Evolutionary conservation across 2,797 vertebrate genomes (phyloP), one percentile per base, ranked within the genome.

Genomic region (Phrynocephalus vlangalii): DNA sequence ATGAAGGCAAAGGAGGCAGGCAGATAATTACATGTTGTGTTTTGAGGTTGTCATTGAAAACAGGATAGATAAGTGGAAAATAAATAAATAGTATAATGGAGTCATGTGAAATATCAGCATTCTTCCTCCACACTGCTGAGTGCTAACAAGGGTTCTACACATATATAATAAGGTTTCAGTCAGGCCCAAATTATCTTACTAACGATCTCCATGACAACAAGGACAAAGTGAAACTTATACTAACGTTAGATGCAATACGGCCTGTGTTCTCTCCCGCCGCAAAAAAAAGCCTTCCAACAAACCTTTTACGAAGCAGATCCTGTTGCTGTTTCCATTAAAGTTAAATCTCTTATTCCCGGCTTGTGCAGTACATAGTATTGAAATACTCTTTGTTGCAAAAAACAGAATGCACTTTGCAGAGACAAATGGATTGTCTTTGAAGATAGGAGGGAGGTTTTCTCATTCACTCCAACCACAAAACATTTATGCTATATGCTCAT

Each of bases 391-490:
- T 16, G 1, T 75, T 79, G 91, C 93, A 92, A 93, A 90, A 78
- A 85, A 52, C 66, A 78, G 78, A 15, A 11, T 44, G 48, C 72
- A 88, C 48, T 87, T 85, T 86, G 92, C 89, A 72, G 80, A 85
- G 85, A 90, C 60, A 33, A 82, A 86, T 94, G 93, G 92, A 91
- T 85, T 73, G 63, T 91, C 90, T 91, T 95, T 91, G 93, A 92
- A 94, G 44, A 26, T 70, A 86, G 88, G 84, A 90, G 91, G 90
- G 85, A 7, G 24, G 80, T 88, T 73, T 82, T 80, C 78, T 84
- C 93, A 93, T 89, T 24, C 83, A 88, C 44, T 87, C 90, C 86
- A 86, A 81, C 90, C 86, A 85, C 88, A 92, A 87, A 91, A 91
- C 77, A 87, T 91, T 93, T 92, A 90, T 91, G 91, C 88, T 76